These are phyloP conservation scores for Megalops cyprinoides DNA, from an alignment of 2,797 vertebrate species.

Conservation along the genomic window DNA sequence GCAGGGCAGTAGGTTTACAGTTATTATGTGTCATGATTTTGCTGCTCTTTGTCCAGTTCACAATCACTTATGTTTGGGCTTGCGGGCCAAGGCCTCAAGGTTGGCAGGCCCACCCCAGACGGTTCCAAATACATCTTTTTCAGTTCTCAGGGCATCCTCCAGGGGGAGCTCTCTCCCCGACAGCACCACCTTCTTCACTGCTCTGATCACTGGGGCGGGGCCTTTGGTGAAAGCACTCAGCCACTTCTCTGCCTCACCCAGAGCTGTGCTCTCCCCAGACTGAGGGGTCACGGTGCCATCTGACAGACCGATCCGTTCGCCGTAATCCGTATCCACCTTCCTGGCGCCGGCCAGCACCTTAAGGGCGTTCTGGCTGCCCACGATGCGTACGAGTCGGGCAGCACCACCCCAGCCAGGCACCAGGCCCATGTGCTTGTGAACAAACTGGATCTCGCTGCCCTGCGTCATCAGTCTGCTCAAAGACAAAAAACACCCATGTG, in stretches of 20 bases:
- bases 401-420: slow-evolving; percentile 94
- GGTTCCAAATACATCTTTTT: slow-evolving; percentile 85
- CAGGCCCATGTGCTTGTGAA: slow-evolving; percentile 95
- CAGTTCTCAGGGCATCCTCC: slow-evolving; percentile 81
- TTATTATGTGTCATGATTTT: too few relatives aligned
- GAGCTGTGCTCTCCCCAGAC: slow-evolving; percentile 29
- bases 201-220: slow-evolving; percentile 77
- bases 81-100: slow-evolving; percentile 80
- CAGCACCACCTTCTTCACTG: slow-evolving; percentile 82
- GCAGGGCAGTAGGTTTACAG: too few relatives aligned
- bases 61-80: slow-evolving; percentile 80
- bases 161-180: slow-evolving; percentile 84
- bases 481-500: slow-evolving; percentile 10
- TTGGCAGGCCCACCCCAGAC: slow-evolving; percentile 91
- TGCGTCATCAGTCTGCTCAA: slow-evolving; percentile 83
- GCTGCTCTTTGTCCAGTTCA: slow-evolving; percentile 1
- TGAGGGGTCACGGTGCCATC: slow-evolving; percentile 70
- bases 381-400: slow-evolving; percentile 77
- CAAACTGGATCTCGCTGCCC: slow-evolving; percentile 88
- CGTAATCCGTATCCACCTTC: slow-evolving; percentile 72
- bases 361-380: slow-evolving; percentile 81
- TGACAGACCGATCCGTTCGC: slow-evolving; percentile 75
- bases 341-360: slow-evolving; percentile 78
- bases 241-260: slow-evolving; percentile 80
- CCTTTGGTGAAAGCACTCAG: slow-evolving; percentile 75